These are phyloP conservation scores for Motacilla tschutschensis DNA, from an alignment of 2,113 vertebrate species.

Conservation along the genomic window DNA sequence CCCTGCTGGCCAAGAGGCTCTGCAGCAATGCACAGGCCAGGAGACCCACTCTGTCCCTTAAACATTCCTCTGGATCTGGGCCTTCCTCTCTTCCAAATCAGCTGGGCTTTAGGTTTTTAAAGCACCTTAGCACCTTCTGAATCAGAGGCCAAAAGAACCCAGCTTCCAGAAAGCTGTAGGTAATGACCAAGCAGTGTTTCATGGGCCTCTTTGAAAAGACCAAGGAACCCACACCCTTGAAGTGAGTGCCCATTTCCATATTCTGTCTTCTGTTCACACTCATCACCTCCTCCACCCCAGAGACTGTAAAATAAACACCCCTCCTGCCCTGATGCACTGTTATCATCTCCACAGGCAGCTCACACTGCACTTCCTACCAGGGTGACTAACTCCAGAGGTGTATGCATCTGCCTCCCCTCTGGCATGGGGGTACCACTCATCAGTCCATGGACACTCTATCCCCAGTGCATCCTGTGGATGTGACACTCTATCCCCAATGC, in stretches of 20 bases:
- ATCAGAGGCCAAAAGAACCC: background rate
- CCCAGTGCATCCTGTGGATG: fast-evolving
- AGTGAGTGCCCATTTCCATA: background rate
- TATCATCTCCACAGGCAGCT: background rate
- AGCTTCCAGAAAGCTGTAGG: background rate
- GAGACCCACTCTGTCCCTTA: background rate
- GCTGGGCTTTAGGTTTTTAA: background rate
- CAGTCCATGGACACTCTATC: background rate
- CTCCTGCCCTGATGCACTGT: background rate
- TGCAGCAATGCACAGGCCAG: background rate
- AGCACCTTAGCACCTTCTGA: background rate
- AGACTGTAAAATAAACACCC: constrained; percentile 1
- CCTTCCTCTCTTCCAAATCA: background rate
- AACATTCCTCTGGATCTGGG: background rate
- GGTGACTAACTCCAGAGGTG: constrained; percentile 3
- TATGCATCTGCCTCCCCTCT: background rate
- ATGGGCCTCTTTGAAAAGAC: background rate
- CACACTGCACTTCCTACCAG: background rate
- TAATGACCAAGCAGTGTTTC: background rate
- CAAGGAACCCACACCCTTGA: background rate
- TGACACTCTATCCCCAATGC: fast-evolving
- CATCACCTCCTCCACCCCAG: background rate
- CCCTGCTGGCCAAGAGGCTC: background rate
- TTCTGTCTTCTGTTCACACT: background rate
- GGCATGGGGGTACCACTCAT: background rate